Evolutionary conservation across 1,140 invertebrate species (phyloP).

Genomic region (Acyrthosiphon pisum): DNA sequence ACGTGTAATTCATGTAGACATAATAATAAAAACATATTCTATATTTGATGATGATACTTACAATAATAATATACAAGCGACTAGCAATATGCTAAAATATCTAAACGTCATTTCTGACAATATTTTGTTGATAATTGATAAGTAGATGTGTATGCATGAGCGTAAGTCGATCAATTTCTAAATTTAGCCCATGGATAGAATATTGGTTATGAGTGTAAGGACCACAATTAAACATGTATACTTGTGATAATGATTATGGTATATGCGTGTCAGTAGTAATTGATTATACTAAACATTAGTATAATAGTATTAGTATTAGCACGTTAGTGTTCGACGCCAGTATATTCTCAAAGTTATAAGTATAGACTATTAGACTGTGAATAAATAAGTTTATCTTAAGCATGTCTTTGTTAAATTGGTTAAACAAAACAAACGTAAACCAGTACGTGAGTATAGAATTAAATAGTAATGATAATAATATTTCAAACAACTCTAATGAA

Average conservation of each 20-base stretch:
- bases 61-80: too few relatives aligned
- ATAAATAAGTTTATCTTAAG: not conserved
- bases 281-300: not conserved
- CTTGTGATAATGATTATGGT: not conserved
- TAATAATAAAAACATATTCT: too few relatives aligned
- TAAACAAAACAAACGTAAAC: not conserved
- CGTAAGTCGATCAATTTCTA: not conserved
- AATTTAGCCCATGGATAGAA: too few relatives aligned
- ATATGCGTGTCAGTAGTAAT: not conserved
- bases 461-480: not conserved
- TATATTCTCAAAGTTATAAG: not conserved
- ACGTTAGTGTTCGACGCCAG: not conserved
- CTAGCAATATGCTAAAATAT: not conserved
- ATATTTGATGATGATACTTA: too few relatives aligned
- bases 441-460: not conserved
- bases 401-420: conserved; percentile 39
- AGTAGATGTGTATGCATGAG: not conserved
- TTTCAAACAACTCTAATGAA: too few relatives aligned
- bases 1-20: too few relatives aligned
- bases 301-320: not conserved
- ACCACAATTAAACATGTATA: not conserved
- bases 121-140: not conserved
- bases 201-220: not conserved
- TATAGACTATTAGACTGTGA: not conserved
- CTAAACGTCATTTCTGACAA: not conserved